A percentile compares a stretch with the other conserved stretches of the same genome.
phyloP scores from a whole-genome alignment of 2,113 vertebrate species.

The Siniperca chuatsi region DNA sequence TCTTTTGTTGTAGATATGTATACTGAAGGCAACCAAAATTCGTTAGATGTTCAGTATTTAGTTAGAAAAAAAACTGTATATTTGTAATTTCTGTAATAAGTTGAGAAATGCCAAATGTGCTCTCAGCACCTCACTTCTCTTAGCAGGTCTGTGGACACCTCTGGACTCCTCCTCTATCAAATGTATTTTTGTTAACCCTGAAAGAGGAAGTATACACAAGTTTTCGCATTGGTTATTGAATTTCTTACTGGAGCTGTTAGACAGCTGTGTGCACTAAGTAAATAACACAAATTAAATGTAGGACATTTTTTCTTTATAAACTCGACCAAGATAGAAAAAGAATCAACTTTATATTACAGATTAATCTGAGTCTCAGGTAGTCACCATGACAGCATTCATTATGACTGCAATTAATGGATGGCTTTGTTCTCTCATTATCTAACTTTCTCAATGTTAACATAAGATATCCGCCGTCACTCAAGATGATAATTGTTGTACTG shows the following conservation, averaged over 20 bases:
- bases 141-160: background rate
- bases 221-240: background rate
- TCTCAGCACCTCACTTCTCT: background rate
- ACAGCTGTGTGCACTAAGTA: background rate
- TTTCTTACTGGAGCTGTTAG: background rate
- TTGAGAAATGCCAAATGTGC: slow-evolving; percentile 27
- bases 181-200: background rate
- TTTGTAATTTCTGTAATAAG: slow-evolving; percentile 7
- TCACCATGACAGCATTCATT: background rate
- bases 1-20: background rate
- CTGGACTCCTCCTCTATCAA: background rate
- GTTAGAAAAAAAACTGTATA: background rate
- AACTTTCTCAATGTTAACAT: background rate
- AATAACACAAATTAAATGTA: slow-evolving; percentile 10
- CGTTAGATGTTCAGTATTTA: background rate
- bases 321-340: background rate
- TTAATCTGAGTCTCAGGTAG: background rate
- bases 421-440: slow-evolving; percentile 25
- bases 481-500: slow-evolving; percentile 13
- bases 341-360: background rate
- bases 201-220: background rate
- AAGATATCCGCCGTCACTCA: background rate
- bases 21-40: background rate
- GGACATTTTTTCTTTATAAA: background rate
- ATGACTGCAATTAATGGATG: background rate